These are phyloP conservation scores for Hypsopygia costalis DNA, from an alignment of 2,888 invertebrate species.

Conservation along the genomic window DNA sequence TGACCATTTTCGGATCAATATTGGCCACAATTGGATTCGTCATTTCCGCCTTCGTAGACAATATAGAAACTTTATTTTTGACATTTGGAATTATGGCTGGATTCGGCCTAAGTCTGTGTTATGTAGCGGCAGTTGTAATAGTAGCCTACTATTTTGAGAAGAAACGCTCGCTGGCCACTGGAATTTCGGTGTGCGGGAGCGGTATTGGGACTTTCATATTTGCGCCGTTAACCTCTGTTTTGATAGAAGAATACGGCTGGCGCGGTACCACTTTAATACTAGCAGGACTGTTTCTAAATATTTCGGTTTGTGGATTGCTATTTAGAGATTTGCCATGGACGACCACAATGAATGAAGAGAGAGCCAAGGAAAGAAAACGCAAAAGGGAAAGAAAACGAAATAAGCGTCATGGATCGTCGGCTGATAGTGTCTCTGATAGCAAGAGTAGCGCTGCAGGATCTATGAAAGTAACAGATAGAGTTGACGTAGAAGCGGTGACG, in stretches of 20 bases:
- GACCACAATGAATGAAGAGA: conserved; percentile 80
- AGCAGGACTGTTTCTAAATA: conserved; percentile 89
- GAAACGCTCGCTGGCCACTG: conserved; percentile 91
- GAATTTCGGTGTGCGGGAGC: conserved; percentile 92
- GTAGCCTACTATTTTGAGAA: conserved; percentile 95
- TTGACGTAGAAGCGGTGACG: conserved; percentile 56
- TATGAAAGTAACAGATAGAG: conserved; percentile 54
- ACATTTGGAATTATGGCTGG: conserved; percentile 93
- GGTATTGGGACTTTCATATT: conserved; percentile 94
- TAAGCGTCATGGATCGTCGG: conserved; percentile 82
- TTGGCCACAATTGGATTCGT: conserved; percentile 89
- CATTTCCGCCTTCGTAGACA: conserved; percentile 86
- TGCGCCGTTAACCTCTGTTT: conserved; percentile 87
- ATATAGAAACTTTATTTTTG: conserved; percentile 88
- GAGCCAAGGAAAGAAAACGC: conserved; percentile 82
- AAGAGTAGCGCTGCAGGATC: conserved; percentile 84
- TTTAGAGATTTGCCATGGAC: conserved; percentile 86
- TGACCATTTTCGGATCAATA: conserved; percentile 89
- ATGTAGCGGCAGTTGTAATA: conserved; percentile 94
- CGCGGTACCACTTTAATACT: conserved; percentile 90
- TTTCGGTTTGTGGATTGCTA: conserved; percentile 89
- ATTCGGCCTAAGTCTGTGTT: conserved; percentile 91
- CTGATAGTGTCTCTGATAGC: conserved; percentile 85
- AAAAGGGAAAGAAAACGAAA: conserved; percentile 79
- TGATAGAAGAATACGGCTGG: conserved; percentile 90